Evolutionary conservation across 2,888 invertebrate genomes (phyloP).

Genomic region (Drosophila lutescens): DNA sequence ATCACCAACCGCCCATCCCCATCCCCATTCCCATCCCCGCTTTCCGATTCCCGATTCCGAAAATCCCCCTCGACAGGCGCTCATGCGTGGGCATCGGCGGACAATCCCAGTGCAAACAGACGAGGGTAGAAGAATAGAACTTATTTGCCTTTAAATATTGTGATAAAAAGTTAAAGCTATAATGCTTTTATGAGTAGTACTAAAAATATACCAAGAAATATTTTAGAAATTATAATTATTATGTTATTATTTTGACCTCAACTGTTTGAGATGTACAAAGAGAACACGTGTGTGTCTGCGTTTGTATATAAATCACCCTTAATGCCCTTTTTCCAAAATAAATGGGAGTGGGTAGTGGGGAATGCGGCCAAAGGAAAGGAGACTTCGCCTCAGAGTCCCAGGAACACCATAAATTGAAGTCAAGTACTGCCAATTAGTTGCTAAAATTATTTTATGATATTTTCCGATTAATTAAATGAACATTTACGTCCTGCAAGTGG

Average conservation of each 20-base stretch:
- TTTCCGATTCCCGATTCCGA: no score
- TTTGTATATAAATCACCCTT: conserved; percentile 69
- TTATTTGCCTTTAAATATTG: no score
- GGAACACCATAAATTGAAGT: conserved; percentile 69
- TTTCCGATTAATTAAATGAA: conserved; percentile 72
- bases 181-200: no score
- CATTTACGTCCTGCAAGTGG: conserved; percentile 32
- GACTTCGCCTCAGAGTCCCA: conserved; percentile 4
- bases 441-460: conserved; percentile 76
- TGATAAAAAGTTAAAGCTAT: no score
- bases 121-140: not conserved
- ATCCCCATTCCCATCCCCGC: not conserved
- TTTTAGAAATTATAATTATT: no score
- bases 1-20: conserved; percentile 29
- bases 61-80: conserved; percentile 46
- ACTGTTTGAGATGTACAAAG: not conserved
- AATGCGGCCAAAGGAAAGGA: conserved; percentile 1
- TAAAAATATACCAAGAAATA: no score
- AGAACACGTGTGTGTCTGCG: conserved; percentile 27
- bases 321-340: conserved; percentile 45
- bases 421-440: conserved; percentile 78
- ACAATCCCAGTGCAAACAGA: conserved; percentile 15
- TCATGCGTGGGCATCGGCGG: conserved; percentile 53
- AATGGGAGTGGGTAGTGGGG: not conserved
- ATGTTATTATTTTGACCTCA: not conserved